Percentiles rank a stretch among this genome's conserved stretches.
These are phyloP conservation scores for Hirundo rustica DNA, from an alignment of 2,797 vertebrate species.

Conservation along the genomic window DNA sequence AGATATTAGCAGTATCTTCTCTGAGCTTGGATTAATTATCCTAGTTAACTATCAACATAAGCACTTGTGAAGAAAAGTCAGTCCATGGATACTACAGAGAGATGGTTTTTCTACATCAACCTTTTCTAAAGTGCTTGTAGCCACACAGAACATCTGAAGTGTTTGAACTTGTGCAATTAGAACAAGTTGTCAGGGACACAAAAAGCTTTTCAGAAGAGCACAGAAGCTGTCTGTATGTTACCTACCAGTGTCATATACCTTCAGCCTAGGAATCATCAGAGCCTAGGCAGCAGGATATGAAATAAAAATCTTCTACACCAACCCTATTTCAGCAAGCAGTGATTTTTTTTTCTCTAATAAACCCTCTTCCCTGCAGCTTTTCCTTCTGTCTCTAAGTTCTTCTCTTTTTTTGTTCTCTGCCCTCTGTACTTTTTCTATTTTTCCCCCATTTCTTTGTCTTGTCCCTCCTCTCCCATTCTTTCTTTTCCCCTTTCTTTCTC, in stretches of 20 bases:
- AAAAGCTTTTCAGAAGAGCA: conserved; percentile 73
- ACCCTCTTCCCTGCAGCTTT: conserved; percentile 70
- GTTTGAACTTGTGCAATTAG: conserved; percentile 76
- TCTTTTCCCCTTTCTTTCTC: conserved; percentile 8
- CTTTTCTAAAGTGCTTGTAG: conserved; percentile 66
- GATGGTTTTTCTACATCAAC: conserved; percentile 64
- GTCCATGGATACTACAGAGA: conserved; percentile 21
- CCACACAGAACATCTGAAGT: conserved; percentile 63
- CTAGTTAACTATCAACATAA: conserved; percentile 34
- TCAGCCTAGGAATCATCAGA: conserved; percentile 69
- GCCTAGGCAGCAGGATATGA: conserved; percentile 66
- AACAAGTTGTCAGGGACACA: conserved; percentile 76
- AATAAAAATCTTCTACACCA: conserved; percentile 64
- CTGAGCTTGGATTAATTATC: background rate
- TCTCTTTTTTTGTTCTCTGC: conserved; percentile 52
- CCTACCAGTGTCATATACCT: conserved; percentile 67
- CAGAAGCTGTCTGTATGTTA: conserved; percentile 66
- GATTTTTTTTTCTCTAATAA: conserved; percentile 67
- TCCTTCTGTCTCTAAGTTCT: conserved; percentile 68
- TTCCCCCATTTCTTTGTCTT: conserved; percentile 20
- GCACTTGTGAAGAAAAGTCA: conserved; percentile 51
- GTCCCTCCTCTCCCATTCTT: background rate
- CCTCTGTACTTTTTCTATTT: conserved; percentile 51
- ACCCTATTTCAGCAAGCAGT: conserved; percentile 60
- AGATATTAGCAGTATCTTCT: background rate